Evolutionary conservation across 2,797 vertebrate species (phyloP).

Genomic region (Anableps anableps): DNA sequence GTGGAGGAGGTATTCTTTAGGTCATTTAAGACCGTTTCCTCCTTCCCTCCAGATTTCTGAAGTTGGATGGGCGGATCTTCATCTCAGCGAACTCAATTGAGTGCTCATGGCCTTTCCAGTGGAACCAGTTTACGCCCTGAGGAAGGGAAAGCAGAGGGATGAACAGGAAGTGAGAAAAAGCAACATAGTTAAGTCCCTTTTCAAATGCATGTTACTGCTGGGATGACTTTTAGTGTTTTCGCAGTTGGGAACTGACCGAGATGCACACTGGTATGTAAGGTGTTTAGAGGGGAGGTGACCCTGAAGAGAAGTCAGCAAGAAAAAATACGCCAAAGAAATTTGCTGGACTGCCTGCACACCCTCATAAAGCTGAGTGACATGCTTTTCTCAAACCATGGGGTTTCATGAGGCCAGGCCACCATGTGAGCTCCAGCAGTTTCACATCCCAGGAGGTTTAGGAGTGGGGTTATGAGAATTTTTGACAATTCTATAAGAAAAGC

Average conservation of each 20-base stretch:
- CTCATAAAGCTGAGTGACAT: background rate
- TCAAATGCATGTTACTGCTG: background rate
- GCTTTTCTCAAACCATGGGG: background rate
- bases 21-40: constrained; percentile 87
- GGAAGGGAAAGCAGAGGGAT: background rate
- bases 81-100: constrained; percentile 96
- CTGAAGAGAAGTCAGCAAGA: background rate
- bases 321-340: background rate
- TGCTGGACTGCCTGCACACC: background rate
- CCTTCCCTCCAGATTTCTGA: constrained; percentile 90
- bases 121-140: constrained; percentile 98
- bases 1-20: background rate
- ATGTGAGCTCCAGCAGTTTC: background rate
- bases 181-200: background rate
- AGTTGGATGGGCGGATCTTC: constrained; percentile 92
- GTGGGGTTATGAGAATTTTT: background rate
- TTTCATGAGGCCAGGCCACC: background rate
- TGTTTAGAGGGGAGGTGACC: background rate
- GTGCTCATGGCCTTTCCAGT: constrained; percentile 96
- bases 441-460: background rate
- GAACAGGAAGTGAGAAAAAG: background rate
- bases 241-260: background rate
- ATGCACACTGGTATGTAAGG: background rate
- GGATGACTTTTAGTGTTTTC: background rate
- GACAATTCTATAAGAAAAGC: background rate